Evolutionary conservation across 2,797 vertebrate species (phyloP).

Genomic region (Salmo trutta): DNA sequence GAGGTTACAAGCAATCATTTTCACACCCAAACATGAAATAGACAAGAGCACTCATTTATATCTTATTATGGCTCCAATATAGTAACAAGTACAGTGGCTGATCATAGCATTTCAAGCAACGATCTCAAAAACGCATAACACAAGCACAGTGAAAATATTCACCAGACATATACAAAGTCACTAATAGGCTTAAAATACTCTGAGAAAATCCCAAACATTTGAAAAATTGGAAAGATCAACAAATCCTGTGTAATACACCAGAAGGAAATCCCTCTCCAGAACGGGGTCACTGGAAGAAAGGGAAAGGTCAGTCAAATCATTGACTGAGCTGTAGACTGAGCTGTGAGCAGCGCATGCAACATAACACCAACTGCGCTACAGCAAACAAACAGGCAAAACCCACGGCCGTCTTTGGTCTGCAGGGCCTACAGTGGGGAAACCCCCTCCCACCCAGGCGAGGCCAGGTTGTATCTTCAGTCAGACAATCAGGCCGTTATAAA

Average conservation of each 20-base stretch:
- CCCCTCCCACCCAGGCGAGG: constrained; percentile 9
- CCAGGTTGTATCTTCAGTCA: constrained; percentile 63
- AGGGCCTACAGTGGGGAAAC: constrained; percentile 35
- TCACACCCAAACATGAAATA: neutral
- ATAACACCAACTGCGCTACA: neutral
- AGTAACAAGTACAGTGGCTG: neutral
- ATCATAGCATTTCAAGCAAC: neutral
- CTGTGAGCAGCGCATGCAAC: constrained; percentile 18
- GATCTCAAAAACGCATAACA: neutral
- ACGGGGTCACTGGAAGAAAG: constrained; percentile 4
- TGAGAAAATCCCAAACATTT: neutral
- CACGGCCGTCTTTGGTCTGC: constrained; percentile 48
- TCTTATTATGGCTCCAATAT: too few relatives aligned
- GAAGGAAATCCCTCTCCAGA: neutral
- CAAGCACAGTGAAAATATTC: neutral
- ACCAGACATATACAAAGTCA: neutral
- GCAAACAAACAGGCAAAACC: constrained; percentile 48
- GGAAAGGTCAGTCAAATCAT: constrained; percentile 39
- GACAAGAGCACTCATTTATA: neutral
- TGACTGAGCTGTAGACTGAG: constrained; percentile 31
- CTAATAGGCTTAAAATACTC: neutral
- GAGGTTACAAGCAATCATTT: neutral
- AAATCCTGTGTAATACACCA: neutral
- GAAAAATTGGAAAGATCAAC: neutral
- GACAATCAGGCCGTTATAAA: constrained; percentile 52